Base-by-base conservation (phyloP, 1,140 invertebrate genomes). In the Pseudobourletiella spinata region DNA sequence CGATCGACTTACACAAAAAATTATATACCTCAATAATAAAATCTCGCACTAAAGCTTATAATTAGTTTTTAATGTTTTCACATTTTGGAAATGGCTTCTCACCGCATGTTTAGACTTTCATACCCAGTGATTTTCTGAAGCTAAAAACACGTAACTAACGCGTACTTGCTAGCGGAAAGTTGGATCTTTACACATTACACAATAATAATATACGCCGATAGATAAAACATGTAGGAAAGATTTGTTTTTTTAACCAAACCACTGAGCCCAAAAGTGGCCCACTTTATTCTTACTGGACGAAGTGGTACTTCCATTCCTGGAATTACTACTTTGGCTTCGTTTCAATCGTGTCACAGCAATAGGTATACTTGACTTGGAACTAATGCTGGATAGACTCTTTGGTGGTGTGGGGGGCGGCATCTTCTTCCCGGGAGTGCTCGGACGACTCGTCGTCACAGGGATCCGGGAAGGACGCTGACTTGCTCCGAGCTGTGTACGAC, bases 341-440 rank as follows among this genome's bases (percentile, higher is more conserved):
- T 66, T 66, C 30, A 66, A 44, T 42, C 65, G 57, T 4, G 30
- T 55, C 2, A 66, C 61, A 32, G 65, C 60, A 59, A 66, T 44
- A 2, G 65, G 65, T 25, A 66, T 66, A 26, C 52, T 64, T 16
- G 65, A 66, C 24, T 66, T 66, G 22, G 56, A 59, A 29, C 52
- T 66, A 44, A 58, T 56, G 46, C 39, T 58, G 56, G 26, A 57
- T 48, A 35, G 29, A 61, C 52, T 55, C 22, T 55, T 55, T 30
- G 52, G 52, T 18, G 52, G 52, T 22, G 52, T 55, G 16, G 52
- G 22, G 11, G 52, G 52, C n/a, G 28, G 52, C 22, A 52, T 16
- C 29, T 55, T 55, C 26, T 55, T 55, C n/a, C 52, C 52, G 3
- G 52, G 52, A 18, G 52, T 55, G 11, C 32, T 22, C 18, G 52